Evolutionary conservation across 2,797 vertebrate species (phyloP), one percentile per base, ranked within the genome.

Genomic region (Rhinophrynus dorsalis): DNA sequence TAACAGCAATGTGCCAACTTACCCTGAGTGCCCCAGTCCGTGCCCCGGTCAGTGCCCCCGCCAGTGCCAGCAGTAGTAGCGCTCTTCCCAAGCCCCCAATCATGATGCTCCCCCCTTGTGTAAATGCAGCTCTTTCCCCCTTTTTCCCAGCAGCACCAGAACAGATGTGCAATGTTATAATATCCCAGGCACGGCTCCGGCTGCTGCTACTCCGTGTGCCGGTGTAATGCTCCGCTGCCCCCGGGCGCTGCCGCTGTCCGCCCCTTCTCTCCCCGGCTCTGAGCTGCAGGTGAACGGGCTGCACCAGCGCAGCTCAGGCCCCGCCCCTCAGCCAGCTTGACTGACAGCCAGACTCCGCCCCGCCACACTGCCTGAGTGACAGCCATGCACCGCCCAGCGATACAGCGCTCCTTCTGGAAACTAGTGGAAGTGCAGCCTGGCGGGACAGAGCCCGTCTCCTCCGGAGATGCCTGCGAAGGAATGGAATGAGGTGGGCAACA

Each of bases 281-380:
- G 86, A 84, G 86, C 88, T 90, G 94, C 94, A 95, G 94, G 94
- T 95, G 94, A 92, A 91, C 88, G 85, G 91, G 91, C 86, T 82
- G 80, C 86, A 85, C 92, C 89, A 70, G 91, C 88, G 81, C 89
- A 87, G 86, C 90, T 89, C 84, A 84, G 33, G 15, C 37, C 63
- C 50, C n/a, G 51, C 51, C 51, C 33, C 17, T 6, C 23, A 11
- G 10, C 54, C 54, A 11, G 20, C 8, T 4, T 32, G 15, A 38
- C 24, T 1, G 35, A 23, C 33, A n/a, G 35, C 9, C 6, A 4
- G 18, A 8, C 18, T 21, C 30, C 44, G 52, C 52, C 52, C 29
- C n/a, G 13, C 29, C 9, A 17, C 8, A 11, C 52, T 2, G 27
- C 1, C 50, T 30, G 27, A 32, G 21, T 51, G 5, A 10, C 23